Conservation (phyloP, 2,888 invertebrate species). For the Epirrita christyi region DNA sequence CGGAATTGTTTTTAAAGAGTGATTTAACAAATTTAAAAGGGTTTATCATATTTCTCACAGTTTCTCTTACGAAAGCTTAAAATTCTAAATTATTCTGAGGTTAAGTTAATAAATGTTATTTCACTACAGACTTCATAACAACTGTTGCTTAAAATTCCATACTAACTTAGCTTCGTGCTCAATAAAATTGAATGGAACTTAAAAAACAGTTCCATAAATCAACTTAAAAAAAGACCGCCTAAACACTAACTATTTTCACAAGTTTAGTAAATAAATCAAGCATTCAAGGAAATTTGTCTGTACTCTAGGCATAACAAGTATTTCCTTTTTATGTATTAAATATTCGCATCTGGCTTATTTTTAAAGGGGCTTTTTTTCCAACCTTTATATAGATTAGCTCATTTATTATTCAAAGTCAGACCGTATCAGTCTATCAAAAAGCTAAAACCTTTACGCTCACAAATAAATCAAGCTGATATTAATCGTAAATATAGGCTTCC, state of each 20-base stretch:
- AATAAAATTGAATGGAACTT: no score
- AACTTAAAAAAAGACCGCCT: neutral
- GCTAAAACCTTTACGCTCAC: conserved; percentile 35
- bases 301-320: conserved; percentile 51
- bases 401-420: conserved; percentile 51
- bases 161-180: no score
- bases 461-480: conserved; percentile 41
- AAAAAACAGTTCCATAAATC: neutral
- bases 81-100: no score
- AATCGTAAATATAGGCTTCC: conserved; percentile 37
- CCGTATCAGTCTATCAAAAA: conserved; percentile 41
- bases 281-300: conserved; percentile 60
- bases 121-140: no score
- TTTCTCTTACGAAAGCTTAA: no score
- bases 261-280: conserved; percentile 1
- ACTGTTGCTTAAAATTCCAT: no score
- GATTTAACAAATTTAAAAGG: no score
- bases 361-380: conserved; percentile 45
- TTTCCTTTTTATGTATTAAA: conserved; percentile 61
- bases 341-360: conserved; percentile 63
- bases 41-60: no score
- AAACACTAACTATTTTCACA: neutral
- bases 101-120: no score
- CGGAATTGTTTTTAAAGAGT: no score
- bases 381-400: conserved; percentile 53